Evolutionary conservation across 2,797 vertebrate species (phyloP), one percentile per base, ranked within the genome.

Genomic region (Lutjanus argentimaculatus): DNA sequence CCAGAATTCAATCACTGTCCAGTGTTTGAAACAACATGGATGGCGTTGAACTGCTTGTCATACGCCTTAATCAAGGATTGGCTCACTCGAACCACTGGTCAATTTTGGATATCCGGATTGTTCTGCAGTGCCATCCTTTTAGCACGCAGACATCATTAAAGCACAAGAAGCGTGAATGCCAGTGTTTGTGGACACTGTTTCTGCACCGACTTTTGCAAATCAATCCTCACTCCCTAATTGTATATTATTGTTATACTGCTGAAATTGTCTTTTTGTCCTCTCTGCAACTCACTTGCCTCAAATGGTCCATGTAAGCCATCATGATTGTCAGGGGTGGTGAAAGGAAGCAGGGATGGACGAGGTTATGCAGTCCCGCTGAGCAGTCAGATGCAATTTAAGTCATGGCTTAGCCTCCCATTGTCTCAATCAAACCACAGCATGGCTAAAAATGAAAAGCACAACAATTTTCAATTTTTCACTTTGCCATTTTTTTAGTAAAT

Each of bases 291-390:
- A 49, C 45, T 75, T 53, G 64, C 52, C 15, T 82, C 52, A 81
- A 89, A 87, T 72, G 61, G 25, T 17, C 72, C 74, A 43, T 82
- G 58, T 56, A 69, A 69, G 22, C 67, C 30, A 19, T 48, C 25
- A n/a, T 63, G 67, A 77, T 81, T 72, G 63, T 79, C 30, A 57
- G 51, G 43, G 45, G 76, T 30, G 77, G 69, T 74, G 25, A 82
- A 59, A 64, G 51, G 67, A 46, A 70, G 12, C 46, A 43, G 21
- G 15, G 53, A 45, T 65, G 45, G 77, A 2, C 8, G 30, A 36
- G 46, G 45, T 70, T 55, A 67, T 43, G 19, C 17, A 6, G 21
- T 52, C 21, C 21, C 46, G 52, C 61, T 64, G 40, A 55, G 9
- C 53, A 65, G 52, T 75, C 57, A 68, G 42, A 67, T 21, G 40